Conservation (phyloP, 2,113 vertebrate genomes). For the Dicentrarchus labrax region DNA sequence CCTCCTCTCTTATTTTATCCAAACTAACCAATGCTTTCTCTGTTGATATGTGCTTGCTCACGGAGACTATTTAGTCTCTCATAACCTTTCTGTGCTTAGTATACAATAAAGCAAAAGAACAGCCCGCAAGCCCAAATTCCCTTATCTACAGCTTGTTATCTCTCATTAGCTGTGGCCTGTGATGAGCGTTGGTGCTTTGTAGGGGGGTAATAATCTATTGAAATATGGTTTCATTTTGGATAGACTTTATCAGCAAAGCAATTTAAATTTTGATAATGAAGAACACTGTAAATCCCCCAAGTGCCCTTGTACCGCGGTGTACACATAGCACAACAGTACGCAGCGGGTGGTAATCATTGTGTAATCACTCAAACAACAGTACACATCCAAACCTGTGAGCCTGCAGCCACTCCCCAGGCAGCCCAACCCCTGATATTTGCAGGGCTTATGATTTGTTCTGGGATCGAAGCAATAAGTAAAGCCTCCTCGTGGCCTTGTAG, state of each 20-base stretch:
- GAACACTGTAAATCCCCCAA: slow-evolving; percentile 71
- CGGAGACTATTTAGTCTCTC: slow-evolving; percentile 42
- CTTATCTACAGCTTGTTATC: slow-evolving; percentile 73
- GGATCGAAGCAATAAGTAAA: slow-evolving; percentile 76
- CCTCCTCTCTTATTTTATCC: slow-evolving; percentile 54
- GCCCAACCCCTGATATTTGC: slow-evolving; percentile 64
- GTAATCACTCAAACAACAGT: slow-evolving; percentile 77
- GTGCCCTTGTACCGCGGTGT: slow-evolving; percentile 55
- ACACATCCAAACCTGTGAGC: slow-evolving; percentile 55
- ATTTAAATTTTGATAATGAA: slow-evolving; percentile 79
- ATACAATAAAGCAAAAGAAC: slow-evolving; percentile 61
- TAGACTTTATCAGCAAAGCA: slow-evolving; percentile 77
- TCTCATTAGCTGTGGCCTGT: slow-evolving; percentile 75
- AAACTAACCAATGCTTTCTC: slow-evolving; percentile 28
- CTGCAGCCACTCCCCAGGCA: slow-evolving; percentile 61
- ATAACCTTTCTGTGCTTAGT: slow-evolving; percentile 45
- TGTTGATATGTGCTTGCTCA: slow-evolving; percentile 43
- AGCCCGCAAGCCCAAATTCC: slow-evolving; percentile 49
- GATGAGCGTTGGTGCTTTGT: slow-evolving; percentile 59
- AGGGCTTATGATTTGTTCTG: slow-evolving; percentile 75
- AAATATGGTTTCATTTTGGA: slow-evolving; percentile 76
- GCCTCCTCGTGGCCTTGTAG: slow-evolving; percentile 71
- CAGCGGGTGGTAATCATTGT: slow-evolving; percentile 73
- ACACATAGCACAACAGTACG: slow-evolving; percentile 57
- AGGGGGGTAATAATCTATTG: slow-evolving; percentile 60